phyloP scores from a whole-genome alignment of 2,888 invertebrate genomes.

The Dryocosmus kuriphilus region DNA sequence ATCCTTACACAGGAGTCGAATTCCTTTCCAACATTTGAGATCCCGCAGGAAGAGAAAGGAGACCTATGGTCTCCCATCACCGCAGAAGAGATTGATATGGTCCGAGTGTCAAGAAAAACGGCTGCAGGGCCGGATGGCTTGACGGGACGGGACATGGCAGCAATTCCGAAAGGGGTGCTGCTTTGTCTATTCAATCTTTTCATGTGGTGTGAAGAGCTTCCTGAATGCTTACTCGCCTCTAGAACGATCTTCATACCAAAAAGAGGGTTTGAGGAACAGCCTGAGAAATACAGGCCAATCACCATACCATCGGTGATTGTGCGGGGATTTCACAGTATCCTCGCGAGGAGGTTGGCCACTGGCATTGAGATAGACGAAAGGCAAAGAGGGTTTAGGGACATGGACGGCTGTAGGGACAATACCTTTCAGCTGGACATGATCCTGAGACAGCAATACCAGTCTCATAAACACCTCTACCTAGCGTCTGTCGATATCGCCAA shows the following conservation, averaged over 20 bases:
- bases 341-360: conserved; percentile 41
- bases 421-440: too few relatives aligned
- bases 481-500: too few relatives aligned
- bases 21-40: too few relatives aligned
- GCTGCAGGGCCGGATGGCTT: conserved; percentile 55
- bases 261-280: conserved; percentile 44
- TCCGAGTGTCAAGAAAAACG: conserved; percentile 14
- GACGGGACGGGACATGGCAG: conserved; percentile 41
- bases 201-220: conserved; percentile 45
- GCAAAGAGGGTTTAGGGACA: conserved; percentile 54
- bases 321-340: conserved; percentile 49
- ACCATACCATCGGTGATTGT: conserved; percentile 52
- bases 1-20: too few relatives aligned
- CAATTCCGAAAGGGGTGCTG: conserved; percentile 42
- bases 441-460: too few relatives aligned
- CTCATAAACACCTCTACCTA: too few relatives aligned
- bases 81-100: conserved; percentile 30
- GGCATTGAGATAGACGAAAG: conserved; percentile 42
- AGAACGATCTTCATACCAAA: conserved; percentile 57
- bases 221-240: conserved; percentile 41
- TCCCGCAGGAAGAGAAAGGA: too few relatives aligned
- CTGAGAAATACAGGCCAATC: conserved; percentile 57
- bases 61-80: too few relatives aligned
- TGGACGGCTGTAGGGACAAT: too few relatives aligned
- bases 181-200: conserved; percentile 51